Evolutionary conservation across 2,888 invertebrate genomes (phyloP), one percentile per base, ranked within the genome.

Genomic region (Ceraclea dissimilis): DNA sequence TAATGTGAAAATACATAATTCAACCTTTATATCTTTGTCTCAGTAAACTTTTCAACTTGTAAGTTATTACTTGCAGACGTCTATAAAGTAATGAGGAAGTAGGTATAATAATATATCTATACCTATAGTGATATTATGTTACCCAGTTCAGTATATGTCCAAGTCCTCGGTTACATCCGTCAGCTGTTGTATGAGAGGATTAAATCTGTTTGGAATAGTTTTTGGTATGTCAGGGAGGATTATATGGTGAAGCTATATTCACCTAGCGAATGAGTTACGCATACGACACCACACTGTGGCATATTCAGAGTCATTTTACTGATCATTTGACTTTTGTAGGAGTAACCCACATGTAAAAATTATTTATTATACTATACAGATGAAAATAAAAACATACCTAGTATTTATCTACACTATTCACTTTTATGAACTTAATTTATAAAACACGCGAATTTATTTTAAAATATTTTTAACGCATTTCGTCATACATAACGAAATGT

Each of bases 181-280:
- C 56, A 57, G 59, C 61, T 55, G 61, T 57, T 49, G 53, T 51
- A 43, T 39, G 47, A 22, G 43, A 21, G 52, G 52, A 57, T 52
- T 61, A 61, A 59, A 59, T 61, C 57, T 56, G 55, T 50, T 59
- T 57, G 55, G 52, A 59, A 61, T 61, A 61, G 61, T 61, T 61
- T 59, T 59, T 52, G 57, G 54, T 52, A 19, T 57, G 61, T 59
- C 61, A 61, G 47, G 11, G 19, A 57, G 61, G 61, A 59, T 59
- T 61, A n/a, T n/a, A 59, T 31, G 33, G 22, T 31, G 57, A 47
- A 49, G 55, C 52, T 46, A 53, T 55, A 51, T 22, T 39, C 48
- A 18, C 43, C 54, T 17, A 48, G 49, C 46, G 49, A 56, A 57
- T 57, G 56, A 61, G 56, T 59, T 59, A 57, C 52, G 17, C 20